Evolutionary conservation across 2,113 vertebrate genomes (phyloP), one percentile per base, ranked within the genome.

Genomic region (Malurus melanocephalus): DNA sequence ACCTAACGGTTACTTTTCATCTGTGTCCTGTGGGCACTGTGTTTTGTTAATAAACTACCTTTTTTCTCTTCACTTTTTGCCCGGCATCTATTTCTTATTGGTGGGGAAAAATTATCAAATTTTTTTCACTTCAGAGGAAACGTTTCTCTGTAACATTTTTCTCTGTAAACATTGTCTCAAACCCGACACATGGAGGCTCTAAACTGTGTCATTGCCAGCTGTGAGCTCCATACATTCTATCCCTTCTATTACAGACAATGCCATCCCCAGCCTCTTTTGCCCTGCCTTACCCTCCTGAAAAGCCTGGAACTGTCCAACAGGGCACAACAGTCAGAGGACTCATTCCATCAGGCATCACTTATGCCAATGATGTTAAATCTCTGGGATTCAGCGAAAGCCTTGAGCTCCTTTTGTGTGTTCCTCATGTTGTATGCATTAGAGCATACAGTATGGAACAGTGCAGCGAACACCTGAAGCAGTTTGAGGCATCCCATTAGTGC

Each of bases 311-410:
- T 1, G 1, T 46, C 18, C 55, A 60, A 7, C 18, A 23, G 21
- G 32, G 7, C 18, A 38, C n/a, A 68, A 9, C 46, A 53, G n/a
- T 3, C 38, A 60, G 28, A 68, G 19, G 23, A 46, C 19, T 46
- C 72, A 46, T 40, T 18, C 64, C 23, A 28, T 5, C 23, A 65
- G 42, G 15, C 33, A 48, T 61, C 40, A n/a, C 46, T 61, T 24
- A 9, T 16, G 4, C 6, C n/a, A 32, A 7, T 40, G 62, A 53
- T 28, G 19, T 46, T 19, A 46, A 12, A n/a, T 53, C 46, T 77
- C 46, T 24, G 46, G 18, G 9, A 53, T 3, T 7, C 10, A 35
- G 27, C 0, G 0, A 52, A 59, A 38, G 38, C 18, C 16, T 68
- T 27, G 35, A 85, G 6, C 18, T n/a, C 46, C 22, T 23, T 22